A percentile compares a stretch with the other conserved stretches of the same genome.
Evolutionary conservation across 2,113 vertebrate genomes (phyloP).

Genomic region (Oplegnathus fasciatus): DNA sequence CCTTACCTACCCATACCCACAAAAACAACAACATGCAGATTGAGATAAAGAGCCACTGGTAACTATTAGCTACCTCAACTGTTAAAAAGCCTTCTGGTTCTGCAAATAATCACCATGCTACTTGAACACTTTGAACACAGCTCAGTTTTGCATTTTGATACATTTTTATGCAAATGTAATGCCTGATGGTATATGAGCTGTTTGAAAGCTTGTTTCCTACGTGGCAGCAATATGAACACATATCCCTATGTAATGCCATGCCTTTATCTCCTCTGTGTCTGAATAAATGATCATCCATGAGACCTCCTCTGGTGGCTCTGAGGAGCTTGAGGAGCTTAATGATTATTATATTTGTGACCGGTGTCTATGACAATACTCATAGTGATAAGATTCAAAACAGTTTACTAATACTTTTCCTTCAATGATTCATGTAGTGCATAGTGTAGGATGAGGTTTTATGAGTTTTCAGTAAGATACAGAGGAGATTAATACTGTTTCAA

Average conservation of each 20-base stretch:
- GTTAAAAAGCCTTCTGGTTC: slow-evolving; percentile 32
- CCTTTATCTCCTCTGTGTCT: slow-evolving; percentile 19
- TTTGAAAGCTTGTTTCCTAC: slow-evolving; percentile 31
- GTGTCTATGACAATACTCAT: slow-evolving; percentile 18
- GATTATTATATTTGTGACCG: background rate
- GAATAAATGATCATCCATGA: slow-evolving; percentile 40
- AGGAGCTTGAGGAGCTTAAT: slow-evolving; percentile 39
- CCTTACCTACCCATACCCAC: background rate
- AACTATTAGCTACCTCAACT: slow-evolving; percentile 21
- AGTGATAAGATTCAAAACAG: slow-evolving; percentile 25
- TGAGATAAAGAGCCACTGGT: slow-evolving; percentile 9
- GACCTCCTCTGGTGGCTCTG: slow-evolving; percentile 22
- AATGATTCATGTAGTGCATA: slow-evolving; percentile 10
- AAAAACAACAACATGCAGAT: background rate
- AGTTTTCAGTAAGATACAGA: slow-evolving; percentile 35
- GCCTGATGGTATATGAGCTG: slow-evolving; percentile 28
- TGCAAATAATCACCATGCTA: slow-evolving; percentile 25
- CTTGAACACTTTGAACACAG: slow-evolving; percentile 41
- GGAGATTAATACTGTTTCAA: slow-evolving; percentile 36
- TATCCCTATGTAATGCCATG: background rate
- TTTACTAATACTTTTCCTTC: slow-evolving; percentile 12
- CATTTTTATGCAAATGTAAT: slow-evolving; percentile 63
- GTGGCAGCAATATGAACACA: slow-evolving; percentile 15
- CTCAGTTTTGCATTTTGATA: slow-evolving; percentile 58
- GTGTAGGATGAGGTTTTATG: slow-evolving; percentile 49